Conservation (phyloP, 35 echinoderm and acorn worm species). For the Patiria miniata region DNA sequence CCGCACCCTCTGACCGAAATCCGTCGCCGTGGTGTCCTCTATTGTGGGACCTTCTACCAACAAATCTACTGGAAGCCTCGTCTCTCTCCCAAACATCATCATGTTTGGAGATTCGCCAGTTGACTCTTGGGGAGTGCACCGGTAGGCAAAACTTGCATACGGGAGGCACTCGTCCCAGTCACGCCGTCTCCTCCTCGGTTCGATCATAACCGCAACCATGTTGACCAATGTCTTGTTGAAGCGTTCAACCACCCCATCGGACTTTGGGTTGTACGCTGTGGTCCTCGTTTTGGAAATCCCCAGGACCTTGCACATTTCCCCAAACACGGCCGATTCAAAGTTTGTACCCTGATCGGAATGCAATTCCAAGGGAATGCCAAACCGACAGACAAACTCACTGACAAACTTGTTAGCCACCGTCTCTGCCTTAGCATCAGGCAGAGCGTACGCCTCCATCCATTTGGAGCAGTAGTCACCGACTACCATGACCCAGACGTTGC, state of each 20-base stretch:
- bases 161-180: conserved; percentile 45
- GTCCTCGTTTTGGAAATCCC: conserved; percentile 8
- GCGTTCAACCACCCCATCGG: conserved; percentile 15
- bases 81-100: conserved; percentile 53
- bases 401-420: conserved; percentile 53
- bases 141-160: conserved; percentile 36
- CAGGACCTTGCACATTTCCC: not conserved
- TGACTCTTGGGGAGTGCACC: conserved; percentile 46
- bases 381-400: conserved; percentile 34
- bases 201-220: conserved; percentile 33
- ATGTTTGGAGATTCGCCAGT: conserved; percentile 60
- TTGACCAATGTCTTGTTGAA: conserved; percentile 39
- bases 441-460: no score
- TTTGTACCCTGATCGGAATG: conserved; percentile 18
- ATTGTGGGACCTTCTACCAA: not conserved
- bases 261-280: conserved; percentile 8
- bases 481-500: conserved; percentile 20
- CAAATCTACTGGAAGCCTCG: conserved; percentile 7
- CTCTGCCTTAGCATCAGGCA: conserved; percentile 24
- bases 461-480: conserved; percentile 39
- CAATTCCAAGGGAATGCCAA: not conserved
- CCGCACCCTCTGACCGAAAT: not conserved
- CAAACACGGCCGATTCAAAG: conserved; percentile 14
- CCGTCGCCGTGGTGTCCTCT: not conserved
- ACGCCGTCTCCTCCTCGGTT: not conserved